Percentiles rank a stretch among this genome's conserved stretches.
phyloP scores from a whole-genome alignment of 2,113 vertebrate genomes.

The Nothobranchius furzeri region DNA sequence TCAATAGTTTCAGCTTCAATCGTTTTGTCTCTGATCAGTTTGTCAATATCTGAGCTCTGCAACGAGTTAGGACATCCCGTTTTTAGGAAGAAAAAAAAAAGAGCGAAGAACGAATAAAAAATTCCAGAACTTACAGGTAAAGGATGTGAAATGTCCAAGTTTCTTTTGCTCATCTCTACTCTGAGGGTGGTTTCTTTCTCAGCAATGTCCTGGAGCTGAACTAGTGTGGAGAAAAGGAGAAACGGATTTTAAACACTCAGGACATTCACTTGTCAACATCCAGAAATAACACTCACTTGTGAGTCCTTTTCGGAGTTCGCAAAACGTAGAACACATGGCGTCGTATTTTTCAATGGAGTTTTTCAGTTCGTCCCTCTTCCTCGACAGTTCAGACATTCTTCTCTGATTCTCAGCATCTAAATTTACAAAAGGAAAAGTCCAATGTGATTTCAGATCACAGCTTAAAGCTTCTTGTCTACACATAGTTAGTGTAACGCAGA shows the following conservation, averaged over 20 bases:
- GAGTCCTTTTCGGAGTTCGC: conserved; percentile 74
- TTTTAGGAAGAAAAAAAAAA: not conserved
- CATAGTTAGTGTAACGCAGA: too few relatives aligned
- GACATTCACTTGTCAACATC: not conserved
- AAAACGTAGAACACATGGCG: conserved; percentile 68
- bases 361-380: conserved; percentile 80
- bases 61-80: conserved; percentile 2
- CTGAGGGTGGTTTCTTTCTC: conserved; percentile 75
- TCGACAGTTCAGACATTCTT: conserved; percentile 83
- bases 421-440: conserved; percentile 26
- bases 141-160: conserved; percentile 66
- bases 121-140: conserved; percentile 69
- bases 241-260: not conserved
- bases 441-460: too few relatives aligned
- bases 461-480: too few relatives aligned
- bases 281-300: conserved; percentile 68
- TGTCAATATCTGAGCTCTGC: conserved; percentile 79
- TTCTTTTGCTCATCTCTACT: conserved; percentile 69
- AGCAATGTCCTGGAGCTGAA: conserved; percentile 68
- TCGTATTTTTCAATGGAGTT: conserved; percentile 6
- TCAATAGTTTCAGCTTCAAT: conserved; percentile 70
- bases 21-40: conserved; percentile 72
- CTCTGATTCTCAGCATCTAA: conserved; percentile 86
- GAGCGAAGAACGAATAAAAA: not conserved
- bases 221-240: conserved; percentile 33